Base-by-base conservation (phyloP, 2,888 invertebrate genomes). In the Cybosia mesomella region DNA sequence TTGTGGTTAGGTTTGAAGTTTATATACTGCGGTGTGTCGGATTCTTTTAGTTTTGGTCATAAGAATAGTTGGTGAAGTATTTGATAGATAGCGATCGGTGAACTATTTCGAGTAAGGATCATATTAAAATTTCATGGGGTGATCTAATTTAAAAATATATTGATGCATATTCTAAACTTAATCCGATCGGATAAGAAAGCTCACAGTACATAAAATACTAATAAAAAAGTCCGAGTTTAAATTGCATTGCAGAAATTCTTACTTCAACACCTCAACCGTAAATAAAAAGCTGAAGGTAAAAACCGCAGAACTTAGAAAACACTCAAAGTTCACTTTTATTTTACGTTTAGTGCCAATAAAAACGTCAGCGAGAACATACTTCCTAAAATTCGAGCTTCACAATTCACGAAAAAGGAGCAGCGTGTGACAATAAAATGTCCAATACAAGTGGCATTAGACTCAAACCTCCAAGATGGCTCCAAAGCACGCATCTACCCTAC, bases 351-450 rank as follows among this genome's bases (percentile, higher is more conserved):
- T 83, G 87, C 83, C 90, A 82, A 92, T 94, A 93, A 94, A 94
- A 91, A 82, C 91, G 91, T 93, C 92, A 90, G 87, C 83, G 83
- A 81, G 86, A 85, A 87, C 89, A 90, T 92, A 92, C 87, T 91
- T 91, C 87, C 87, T 75, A 85, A 89, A 91, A 89, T 89, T 91
- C 85, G 80, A 83, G 86, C 83, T 85, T 90, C 91, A 86, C 90
- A 90, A 91, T 87, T 90, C 91, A 90, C 84, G 84, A 80, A 85
- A 87, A 81, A 91, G 89, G 85, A 88, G 86, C 85, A 87, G 88
- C 89, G 92, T 92, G 93, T 92, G 91, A 92, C 93, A 89, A 90
- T 93, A 93, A 92, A 93, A 93, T 90, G 91, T 88, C 89, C 89
- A 83, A 91, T 91, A 94, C 92, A 93, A 95, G 94, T 94, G 93